Evolutionary conservation across 2,113 vertebrate species (phyloP), one percentile per base, ranked within the genome.

Genomic region (Reinhardtius hippoglossoides): DNA sequence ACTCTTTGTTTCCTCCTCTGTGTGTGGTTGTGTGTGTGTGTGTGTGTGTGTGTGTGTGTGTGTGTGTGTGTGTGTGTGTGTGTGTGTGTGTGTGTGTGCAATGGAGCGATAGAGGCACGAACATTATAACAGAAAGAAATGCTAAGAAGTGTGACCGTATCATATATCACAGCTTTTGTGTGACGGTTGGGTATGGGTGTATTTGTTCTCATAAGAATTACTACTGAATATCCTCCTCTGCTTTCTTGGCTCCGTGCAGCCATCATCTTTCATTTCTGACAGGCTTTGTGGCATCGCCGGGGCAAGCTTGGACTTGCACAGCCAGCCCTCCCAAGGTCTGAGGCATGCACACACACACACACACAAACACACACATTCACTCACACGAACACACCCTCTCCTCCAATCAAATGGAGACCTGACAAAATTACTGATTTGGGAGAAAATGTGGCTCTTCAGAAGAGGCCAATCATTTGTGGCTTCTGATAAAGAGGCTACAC

Each of bases 251-350:
- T 57, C 58, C 9, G 57, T 26, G 50, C 68, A 62, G 75, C 81
- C 74, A 8, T 85, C 84, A 89, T 89, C 84, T 76, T 79, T 92
- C 86, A 88, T 81, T 82, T 86, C 85, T 89, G 89, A 91, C 90
- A 84, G 85, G 76, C 76, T 88, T 82, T 84, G 90, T 91, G 84
- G 88, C 80, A 79, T 87, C 46, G 84, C 46, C 2, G 35, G 83
- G 93, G 88, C 94, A 92, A 91, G 94, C 62, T 88, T 20, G 74
- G 93, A 73, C 94, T 89, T 93, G 94, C 74, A 72, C 48, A 73
- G 67, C 42, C 67, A 81, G 86, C 84, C 89, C 94, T 93, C 92
- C 93, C 92, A 94, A 93, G 91, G 92, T 90, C 92, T 92, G 81
- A 86, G 91, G 86, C 86, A 91, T 78, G 79, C 80, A 68, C 58